Percentiles rank a stretch among this genome's conserved stretches.
Evolutionary conservation across 1,140 invertebrate genomes (phyloP).

Genomic region (Drosophila tropicalis): DNA sequence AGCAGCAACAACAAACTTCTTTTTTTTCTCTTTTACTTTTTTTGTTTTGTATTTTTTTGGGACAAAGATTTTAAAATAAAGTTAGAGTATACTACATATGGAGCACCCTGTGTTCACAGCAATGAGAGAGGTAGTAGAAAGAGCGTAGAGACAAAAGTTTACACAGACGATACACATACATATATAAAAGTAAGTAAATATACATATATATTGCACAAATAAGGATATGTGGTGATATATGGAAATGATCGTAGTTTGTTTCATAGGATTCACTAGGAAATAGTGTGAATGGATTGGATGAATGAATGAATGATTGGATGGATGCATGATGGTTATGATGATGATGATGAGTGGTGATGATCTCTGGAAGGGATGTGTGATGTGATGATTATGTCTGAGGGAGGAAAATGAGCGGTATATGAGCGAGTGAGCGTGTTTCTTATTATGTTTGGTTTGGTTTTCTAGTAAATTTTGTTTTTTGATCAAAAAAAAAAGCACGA

Average conservation of each 20-base stretch:
- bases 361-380: slow-evolving; percentile 49
- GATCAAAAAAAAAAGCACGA: slow-evolving; percentile 26
- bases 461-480: slow-evolving; percentile 16
- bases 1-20: slow-evolving; percentile 78
- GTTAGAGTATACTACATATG: neutral
- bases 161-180: slow-evolving; percentile 39
- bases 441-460: slow-evolving; percentile 7
- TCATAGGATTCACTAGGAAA: slow-evolving; percentile 9
- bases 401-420: slow-evolving; percentile 77
- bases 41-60: slow-evolving; percentile 26
- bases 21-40: slow-evolving; percentile 26
- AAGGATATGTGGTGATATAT: slow-evolving; percentile 10
- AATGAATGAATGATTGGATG: slow-evolving; percentile 28
- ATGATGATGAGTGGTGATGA: neutral
- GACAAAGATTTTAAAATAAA: neutral
- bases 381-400: slow-evolving; percentile 69
- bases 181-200: slow-evolving; percentile 1
- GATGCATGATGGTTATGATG: slow-evolving; percentile 29
- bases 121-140: slow-evolving; percentile 29
- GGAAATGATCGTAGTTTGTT: slow-evolving; percentile 7
- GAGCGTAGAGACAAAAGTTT: slow-evolving; percentile 47
- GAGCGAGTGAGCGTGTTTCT: slow-evolving; percentile 73
- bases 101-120: slow-evolving; percentile 66
- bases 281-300: neutral
- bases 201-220: neutral